phyloP scores from a whole-genome alignment of 1,140 invertebrate genomes.

The Arctopsyche grandis region DNA sequence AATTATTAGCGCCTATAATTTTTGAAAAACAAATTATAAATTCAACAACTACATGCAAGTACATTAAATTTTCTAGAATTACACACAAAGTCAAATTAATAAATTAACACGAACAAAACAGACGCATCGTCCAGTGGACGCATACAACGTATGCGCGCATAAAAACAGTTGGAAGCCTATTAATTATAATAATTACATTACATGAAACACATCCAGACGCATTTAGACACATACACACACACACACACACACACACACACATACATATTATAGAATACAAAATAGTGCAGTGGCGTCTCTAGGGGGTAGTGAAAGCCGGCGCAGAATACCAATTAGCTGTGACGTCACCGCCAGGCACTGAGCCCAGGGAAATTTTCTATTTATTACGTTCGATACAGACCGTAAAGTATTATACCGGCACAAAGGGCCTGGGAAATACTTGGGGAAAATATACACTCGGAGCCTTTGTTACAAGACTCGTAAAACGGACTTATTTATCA shows the following conservation, averaged over 20 bases:
- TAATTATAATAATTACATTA: too few species aligned
- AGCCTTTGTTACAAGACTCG: conserved; percentile 24
- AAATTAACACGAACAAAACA: too few species aligned
- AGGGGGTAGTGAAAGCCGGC: neutral
- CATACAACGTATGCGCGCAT: too few species aligned
- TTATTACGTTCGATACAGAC: conserved; percentile 43
- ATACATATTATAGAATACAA: neutral
- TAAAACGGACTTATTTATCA: conserved; percentile 35
- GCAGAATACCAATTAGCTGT: conserved; percentile 44
- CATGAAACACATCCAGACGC: too few species aligned
- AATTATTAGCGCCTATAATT: too few species aligned
- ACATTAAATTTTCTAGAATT: too few species aligned
- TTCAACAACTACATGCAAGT: too few species aligned
- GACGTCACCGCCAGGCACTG: conserved; percentile 52
- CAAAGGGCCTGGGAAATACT: conserved; percentile 31
- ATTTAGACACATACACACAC: neutral
- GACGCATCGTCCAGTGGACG: too few species aligned
- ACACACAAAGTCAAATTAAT: too few species aligned
- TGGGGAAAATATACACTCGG: conserved; percentile 15
- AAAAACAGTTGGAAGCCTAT: too few species aligned
- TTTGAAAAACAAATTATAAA: too few species aligned
- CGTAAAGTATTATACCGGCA: conserved; percentile 42
- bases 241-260: neutral
- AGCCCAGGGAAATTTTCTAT: conserved; percentile 43
- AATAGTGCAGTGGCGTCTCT: neutral